Conservation (phyloP, 2,113 vertebrate genomes). For the Synodontis membranacea region DNA sequence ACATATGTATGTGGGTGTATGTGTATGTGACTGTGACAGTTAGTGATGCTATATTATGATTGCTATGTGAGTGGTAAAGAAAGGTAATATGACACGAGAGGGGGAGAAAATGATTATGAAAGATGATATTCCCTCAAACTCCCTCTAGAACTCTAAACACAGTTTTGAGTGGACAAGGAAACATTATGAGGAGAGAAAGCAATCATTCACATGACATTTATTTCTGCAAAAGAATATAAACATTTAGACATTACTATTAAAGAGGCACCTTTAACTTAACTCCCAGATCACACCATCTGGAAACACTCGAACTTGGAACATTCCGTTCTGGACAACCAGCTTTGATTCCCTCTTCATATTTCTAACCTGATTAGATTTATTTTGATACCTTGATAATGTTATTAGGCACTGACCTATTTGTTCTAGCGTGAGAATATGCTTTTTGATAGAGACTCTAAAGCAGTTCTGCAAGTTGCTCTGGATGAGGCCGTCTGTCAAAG, state of each 20-base stretch:
- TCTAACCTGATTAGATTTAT: neutral
- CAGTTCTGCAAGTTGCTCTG: neutral
- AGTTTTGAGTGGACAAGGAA: neutral
- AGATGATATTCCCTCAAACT: neutral
- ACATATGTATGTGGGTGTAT: constrained; percentile 18
- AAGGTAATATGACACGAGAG: constrained; percentile 56
- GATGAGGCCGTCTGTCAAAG: neutral
- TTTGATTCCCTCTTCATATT: neutral
- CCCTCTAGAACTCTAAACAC: neutral
- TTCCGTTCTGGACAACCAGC: neutral
- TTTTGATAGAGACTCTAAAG: neutral
- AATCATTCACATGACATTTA: neutral
- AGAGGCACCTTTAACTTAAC: neutral
- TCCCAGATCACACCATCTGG: neutral
- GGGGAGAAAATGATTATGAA: constrained; percentile 48
- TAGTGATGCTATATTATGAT: neutral
- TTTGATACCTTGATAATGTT: neutral
- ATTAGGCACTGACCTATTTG: neutral
- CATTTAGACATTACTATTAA: neutral
- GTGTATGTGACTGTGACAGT: constrained; percentile 11
- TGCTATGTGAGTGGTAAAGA: constrained; percentile 38
- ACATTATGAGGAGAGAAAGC: neutral
- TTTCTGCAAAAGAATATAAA: neutral
- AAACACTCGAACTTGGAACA: neutral
- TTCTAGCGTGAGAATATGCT: neutral